phyloP scores from a whole-genome alignment of 2,113 vertebrate species.

The Dendropsophus ebraccatus region DNA sequence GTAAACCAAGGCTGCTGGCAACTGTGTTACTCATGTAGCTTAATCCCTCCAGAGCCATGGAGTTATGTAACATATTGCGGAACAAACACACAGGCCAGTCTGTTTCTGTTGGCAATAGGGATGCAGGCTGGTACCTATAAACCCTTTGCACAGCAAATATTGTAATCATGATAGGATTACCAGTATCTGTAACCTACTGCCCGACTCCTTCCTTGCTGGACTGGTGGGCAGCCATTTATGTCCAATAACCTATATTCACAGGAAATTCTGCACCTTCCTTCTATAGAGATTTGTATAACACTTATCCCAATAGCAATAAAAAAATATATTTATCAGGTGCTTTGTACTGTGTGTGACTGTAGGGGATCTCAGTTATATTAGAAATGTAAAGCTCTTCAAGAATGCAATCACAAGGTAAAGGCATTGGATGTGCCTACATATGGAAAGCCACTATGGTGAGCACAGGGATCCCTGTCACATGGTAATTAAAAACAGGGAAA shows the following conservation, averaged over 20 bases:
- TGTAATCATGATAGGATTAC: slow-evolving; percentile 50
- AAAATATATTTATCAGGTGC: neutral
- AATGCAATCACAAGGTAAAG: slow-evolving; percentile 7
- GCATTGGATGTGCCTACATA: neutral
- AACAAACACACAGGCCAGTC: slow-evolving; percentile 47
- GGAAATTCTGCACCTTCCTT: neutral
- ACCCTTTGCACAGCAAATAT: slow-evolving; percentile 34
- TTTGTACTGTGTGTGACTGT: slow-evolving; percentile 1
- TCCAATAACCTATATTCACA: neutral
- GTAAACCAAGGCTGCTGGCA: slow-evolving; percentile 18
- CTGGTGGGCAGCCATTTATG: neutral
- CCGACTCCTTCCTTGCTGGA: slow-evolving; percentile 31
- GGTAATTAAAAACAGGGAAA: slow-evolving; percentile 11
- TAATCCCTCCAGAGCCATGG: slow-evolving; percentile 41
- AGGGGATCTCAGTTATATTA: neutral
- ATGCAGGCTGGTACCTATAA: slow-evolving; percentile 33
- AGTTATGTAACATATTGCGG: slow-evolving; percentile 38
- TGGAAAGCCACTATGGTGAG: slow-evolving; percentile 15
- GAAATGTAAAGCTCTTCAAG: slow-evolving; percentile 5
- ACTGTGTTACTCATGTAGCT: slow-evolving; percentile 36
- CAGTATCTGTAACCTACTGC: slow-evolving; percentile 20
- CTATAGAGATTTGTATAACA: slow-evolving; percentile 12
- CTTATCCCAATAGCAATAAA: slow-evolving; percentile 2
- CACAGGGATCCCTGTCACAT: neutral
- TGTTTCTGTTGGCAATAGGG: slow-evolving; percentile 34